Conservation (phyloP, 2,888 invertebrate genomes). For the Gerris lacustris region DNA sequence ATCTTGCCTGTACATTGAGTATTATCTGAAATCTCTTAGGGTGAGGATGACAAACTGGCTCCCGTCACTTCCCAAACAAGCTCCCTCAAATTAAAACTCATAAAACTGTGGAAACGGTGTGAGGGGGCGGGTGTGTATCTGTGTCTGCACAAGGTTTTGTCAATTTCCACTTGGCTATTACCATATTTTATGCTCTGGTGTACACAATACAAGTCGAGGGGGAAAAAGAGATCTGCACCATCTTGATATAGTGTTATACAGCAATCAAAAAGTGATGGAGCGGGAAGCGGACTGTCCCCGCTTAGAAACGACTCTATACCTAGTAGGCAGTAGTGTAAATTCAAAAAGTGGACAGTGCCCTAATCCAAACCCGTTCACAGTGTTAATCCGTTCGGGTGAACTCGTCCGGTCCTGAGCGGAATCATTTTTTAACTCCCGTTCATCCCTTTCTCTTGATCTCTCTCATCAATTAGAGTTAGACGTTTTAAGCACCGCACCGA, state of each 20-base stretch:
- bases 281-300: not conserved
- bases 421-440: not conserved
- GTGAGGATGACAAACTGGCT: too few species aligned
- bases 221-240: not conserved
- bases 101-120: not conserved
- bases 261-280: constrained; percentile 3
- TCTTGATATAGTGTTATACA: constrained; percentile 5
- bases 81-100: constrained; percentile 3
- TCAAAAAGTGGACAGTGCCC: not conserved
- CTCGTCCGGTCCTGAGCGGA: not conserved
- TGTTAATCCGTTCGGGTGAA: not conserved
- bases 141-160: not conserved
- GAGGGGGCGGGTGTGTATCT: not conserved
- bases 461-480: not conserved
- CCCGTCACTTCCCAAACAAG: not conserved
- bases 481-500: not conserved
- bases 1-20: too few species aligned
- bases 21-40: too few species aligned
- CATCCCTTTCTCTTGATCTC: not conserved
- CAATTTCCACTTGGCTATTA: constrained; percentile 1
- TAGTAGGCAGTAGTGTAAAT: not conserved
- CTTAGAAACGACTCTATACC: not conserved
- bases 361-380: not conserved
- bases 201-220: not conserved
- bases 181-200: not conserved